Evolutionary conservation across 2,888 invertebrate species (phyloP), one percentile per base, ranked within the genome.

Genomic region (Bembecia ichneumoniformis): DNA sequence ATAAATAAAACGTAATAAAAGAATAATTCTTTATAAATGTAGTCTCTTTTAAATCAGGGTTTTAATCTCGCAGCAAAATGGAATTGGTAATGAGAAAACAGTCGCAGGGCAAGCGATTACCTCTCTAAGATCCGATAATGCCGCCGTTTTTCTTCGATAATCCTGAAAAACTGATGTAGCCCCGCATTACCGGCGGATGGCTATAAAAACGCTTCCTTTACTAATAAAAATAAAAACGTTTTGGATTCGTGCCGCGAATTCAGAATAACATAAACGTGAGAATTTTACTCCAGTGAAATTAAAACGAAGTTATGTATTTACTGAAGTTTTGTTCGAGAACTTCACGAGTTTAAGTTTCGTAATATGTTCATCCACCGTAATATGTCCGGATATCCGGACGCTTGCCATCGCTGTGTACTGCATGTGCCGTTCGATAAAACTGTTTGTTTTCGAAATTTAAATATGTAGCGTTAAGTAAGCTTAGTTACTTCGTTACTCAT

Each of bases 131-230:
- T 79, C 77, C 80, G 78, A 82, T 82, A 82, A 80, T 76, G 64
- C 77, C 71, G 61, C 72, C 81, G 78, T 81, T 80, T 78, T 72
- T 82, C 82, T 80, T 74, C 74, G 71, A 76, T 82, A 81, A 82
- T 82, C 82, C 77, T 78, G 79, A 81, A 81, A 80, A 82, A 80
- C 75, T 78, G 75, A 74, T 70, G 73, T 71, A 71, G 66, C 67
- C 63, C 58, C 58, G 69, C 63, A 64, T 73, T 74, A 72, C 68
- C 62, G 58, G 35, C 49, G 51, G 43, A 35, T 54, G 63, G 68
- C 66, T 68, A 66, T 69, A 71, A 74, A 71, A 75, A 71, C 71
- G 68, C 60, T 70, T 63, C 60, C 60, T 64, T 62, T 60, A 70
- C 69, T 70, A 72, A 74, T 70, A 72, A 71, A 76, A 74, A 75